Conservation (phyloP, 2,113 vertebrate species). For the Pterophyllum scalare region DNA sequence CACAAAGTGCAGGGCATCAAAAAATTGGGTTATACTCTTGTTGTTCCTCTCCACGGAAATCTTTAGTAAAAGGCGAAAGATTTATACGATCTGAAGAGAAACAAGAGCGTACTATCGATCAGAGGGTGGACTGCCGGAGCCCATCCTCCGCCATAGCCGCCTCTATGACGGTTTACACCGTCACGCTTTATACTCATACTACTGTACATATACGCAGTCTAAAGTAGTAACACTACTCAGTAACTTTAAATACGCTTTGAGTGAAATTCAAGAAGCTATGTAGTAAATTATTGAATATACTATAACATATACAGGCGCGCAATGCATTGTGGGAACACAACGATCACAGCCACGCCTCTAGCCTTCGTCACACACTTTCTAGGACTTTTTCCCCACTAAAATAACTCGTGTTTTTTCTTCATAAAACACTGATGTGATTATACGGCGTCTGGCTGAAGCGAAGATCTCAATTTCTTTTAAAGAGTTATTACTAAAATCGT, state of each 20-base stretch:
- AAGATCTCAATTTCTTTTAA: background rate
- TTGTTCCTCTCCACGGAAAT: constrained; percentile 62
- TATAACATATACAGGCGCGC: fast-evolving
- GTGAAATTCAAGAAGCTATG: background rate
- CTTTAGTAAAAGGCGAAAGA: constrained; percentile 68
- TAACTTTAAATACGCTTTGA: fast-evolving
- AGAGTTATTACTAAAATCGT: background rate
- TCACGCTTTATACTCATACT: background rate
- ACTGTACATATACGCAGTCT: background rate
- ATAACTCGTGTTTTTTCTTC: background rate
- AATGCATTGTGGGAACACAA: constrained; percentile 31
- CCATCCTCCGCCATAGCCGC: background rate
- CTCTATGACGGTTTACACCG: background rate
- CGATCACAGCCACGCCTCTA: background rate
- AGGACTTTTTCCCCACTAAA: background rate
- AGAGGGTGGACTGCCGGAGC: fast-evolving
- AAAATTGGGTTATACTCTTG: constrained; percentile 56
- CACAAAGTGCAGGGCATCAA: background rate
- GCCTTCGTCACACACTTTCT: background rate
- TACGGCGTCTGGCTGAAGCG: background rate
- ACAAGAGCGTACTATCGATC: fast-evolving
- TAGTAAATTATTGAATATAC: background rate
- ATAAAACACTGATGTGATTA: background rate
- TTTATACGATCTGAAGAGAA: constrained; percentile 59
- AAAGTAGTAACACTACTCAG: background rate